phyloP scores from a whole-genome alignment of 2,888 invertebrate species.

The Prosopocoilus inquinatus region DNA sequence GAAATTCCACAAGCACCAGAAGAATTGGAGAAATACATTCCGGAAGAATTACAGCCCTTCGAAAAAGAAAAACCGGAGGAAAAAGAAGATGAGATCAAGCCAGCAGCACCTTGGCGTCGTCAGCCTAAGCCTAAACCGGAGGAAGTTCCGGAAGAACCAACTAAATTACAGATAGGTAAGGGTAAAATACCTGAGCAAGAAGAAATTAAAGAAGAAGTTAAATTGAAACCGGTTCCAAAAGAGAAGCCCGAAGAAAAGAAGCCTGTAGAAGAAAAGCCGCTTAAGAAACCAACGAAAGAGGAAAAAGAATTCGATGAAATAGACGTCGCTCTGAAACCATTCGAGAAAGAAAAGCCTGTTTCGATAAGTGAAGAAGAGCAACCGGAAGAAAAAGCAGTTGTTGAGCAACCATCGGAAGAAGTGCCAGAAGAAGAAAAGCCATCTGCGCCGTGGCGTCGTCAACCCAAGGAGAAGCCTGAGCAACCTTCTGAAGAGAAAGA shows the following conservation, averaged over 20 bases:
- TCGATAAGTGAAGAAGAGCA: conserved; percentile 35
- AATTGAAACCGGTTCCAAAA: conserved; percentile 45
- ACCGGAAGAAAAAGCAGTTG: conserved; percentile 41
- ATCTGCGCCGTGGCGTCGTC: conserved; percentile 38
- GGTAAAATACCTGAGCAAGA: conserved; percentile 44
- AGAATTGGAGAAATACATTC: conserved; percentile 37
- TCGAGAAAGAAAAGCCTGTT: conserved; percentile 30
- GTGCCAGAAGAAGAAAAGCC: conserved; percentile 30
- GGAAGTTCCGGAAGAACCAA: conserved; percentile 38
- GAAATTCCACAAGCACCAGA: conserved; percentile 30
- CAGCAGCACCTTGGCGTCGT: conserved; percentile 44
- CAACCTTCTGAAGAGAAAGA: conserved; percentile 38
- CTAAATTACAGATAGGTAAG: conserved; percentile 43
- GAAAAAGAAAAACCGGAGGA: conserved; percentile 39
- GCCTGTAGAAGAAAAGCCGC: conserved; percentile 42
- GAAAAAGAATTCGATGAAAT: conserved; percentile 45
- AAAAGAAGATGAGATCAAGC: conserved; percentile 35
- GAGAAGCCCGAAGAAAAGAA: conserved; percentile 33
- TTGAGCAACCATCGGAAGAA: conserved; percentile 31
- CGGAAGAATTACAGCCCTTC: conserved; percentile 47
- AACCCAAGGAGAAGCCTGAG: conserved; percentile 47
- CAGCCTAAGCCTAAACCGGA: conserved; percentile 45
- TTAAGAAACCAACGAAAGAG: conserved; percentile 38
- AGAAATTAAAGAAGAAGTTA: conserved; percentile 40
- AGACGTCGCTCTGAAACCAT: conserved; percentile 48